Evolutionary conservation across 2,888 invertebrate species (phyloP).

Genomic region (Ectobius pallidus): DNA sequence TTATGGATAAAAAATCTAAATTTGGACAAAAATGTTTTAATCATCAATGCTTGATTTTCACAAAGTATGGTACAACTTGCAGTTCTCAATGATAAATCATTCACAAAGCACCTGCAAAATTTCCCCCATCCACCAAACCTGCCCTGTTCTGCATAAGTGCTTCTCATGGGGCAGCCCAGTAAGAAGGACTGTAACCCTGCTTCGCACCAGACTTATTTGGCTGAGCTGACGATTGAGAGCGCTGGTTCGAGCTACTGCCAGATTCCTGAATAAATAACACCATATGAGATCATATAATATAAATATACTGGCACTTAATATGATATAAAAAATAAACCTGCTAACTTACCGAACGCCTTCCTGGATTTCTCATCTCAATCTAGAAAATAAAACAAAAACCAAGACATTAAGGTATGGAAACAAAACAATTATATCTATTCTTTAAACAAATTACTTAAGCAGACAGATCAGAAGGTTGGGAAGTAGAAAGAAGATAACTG

Average conservation of each 20-base stretch:
- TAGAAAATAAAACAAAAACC: conserved; percentile 40
- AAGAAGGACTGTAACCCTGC: conserved; percentile 61
- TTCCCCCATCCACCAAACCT: conserved; percentile 34
- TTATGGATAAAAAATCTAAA: conserved; percentile 37
- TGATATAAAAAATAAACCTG: no score
- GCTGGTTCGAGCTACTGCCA: conserved; percentile 59
- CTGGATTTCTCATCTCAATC: conserved; percentile 46
- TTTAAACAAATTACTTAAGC: no score
- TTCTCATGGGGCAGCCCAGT: conserved; percentile 52
- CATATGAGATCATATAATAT: no score
- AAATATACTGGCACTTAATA: no score
- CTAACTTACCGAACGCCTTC: conserved; percentile 45
- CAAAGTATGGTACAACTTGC: conserved; percentile 38
- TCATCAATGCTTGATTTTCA: conserved; percentile 38
- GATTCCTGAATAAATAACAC: conserved; percentile 60
- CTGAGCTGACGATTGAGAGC: conserved; percentile 61
- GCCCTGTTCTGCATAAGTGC: not conserved
- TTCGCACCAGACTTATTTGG: conserved; percentile 62
- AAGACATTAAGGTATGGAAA: conserved; percentile 6
- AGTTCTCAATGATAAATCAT: conserved; percentile 36
- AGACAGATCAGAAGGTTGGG: no score
- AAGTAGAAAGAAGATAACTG: no score
- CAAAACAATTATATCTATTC: not conserved
- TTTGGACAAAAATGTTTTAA: conserved; percentile 35
- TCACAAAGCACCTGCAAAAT: conserved; percentile 40